Conservation (phyloP, 2,888 invertebrate genomes). For the Zonitis immaculata region DNA sequence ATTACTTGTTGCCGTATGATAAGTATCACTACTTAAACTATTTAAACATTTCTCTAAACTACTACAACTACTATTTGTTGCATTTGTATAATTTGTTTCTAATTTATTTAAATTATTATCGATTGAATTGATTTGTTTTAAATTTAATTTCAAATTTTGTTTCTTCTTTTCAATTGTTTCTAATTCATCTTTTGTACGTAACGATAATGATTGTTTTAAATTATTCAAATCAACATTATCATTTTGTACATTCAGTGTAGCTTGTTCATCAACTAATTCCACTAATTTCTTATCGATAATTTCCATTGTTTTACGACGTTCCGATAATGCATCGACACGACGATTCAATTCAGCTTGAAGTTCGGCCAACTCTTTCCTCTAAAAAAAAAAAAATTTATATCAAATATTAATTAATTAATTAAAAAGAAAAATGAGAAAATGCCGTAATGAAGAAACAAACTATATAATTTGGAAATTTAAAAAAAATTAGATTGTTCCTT, state of each 20-base stretch:
- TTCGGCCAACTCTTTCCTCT: constrained; percentile 69
- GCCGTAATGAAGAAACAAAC: no score
- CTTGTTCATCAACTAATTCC: constrained; percentile 61
- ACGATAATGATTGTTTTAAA: constrained; percentile 48
- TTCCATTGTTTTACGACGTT: constrained; percentile 63
- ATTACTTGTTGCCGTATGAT: constrained; percentile 64
- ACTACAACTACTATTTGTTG: constrained; percentile 9
- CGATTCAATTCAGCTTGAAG: constrained; percentile 64
- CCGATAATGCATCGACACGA: constrained; percentile 58
- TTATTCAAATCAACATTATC: constrained; percentile 32
- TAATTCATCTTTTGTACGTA: constrained; percentile 51
- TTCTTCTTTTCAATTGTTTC: constrained; percentile 53
- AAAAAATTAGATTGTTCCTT: no score
- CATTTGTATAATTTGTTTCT: constrained; percentile 41
- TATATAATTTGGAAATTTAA: no score
- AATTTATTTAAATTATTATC: constrained; percentile 34
- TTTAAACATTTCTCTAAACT: constrained; percentile 33
- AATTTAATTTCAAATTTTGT: constrained; percentile 64
- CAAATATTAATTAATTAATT: constrained; percentile 4
- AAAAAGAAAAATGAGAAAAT: constrained; percentile 3
- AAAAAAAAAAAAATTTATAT: constrained; percentile 23
- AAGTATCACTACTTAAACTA: constrained; percentile 59
- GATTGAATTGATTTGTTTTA: constrained; percentile 52
- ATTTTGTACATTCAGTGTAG: constrained; percentile 27
- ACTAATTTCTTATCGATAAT: constrained; percentile 65